Percentiles rank a stretch among this genome's conserved stretches.
These are phyloP conservation scores for Masticophis lateralis DNA, from an alignment of 2,797 vertebrate species.

Conservation along the genomic window DNA sequence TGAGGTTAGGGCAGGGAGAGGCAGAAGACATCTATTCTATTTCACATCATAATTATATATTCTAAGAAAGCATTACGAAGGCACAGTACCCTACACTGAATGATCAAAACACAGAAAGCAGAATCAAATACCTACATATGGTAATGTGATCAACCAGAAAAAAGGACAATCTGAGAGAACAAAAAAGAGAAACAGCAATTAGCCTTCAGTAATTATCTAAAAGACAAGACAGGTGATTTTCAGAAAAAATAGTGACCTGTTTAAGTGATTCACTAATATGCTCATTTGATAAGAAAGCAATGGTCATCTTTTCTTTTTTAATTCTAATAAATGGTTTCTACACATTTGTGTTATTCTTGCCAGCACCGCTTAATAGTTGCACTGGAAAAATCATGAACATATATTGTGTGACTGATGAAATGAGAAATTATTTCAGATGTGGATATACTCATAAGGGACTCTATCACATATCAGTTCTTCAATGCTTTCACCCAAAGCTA, in stretches of 20 bases:
- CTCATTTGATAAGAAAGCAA: background rate
- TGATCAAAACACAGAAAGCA: conserved; percentile 65
- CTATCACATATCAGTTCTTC: background rate
- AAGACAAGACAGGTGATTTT: background rate
- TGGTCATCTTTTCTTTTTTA: background rate
- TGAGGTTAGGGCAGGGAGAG: conserved; percentile 52
- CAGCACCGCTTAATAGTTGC: background rate
- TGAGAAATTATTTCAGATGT: background rate
- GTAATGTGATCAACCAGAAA: conserved; percentile 51
- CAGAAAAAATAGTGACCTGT: background rate
- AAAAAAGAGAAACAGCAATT: conserved; percentile 42
- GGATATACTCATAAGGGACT: background rate
- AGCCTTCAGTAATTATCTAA: conserved; percentile 48
- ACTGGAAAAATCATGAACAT: background rate
- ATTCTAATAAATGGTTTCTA: background rate
- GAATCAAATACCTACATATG: conserved; percentile 63
- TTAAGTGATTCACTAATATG: background rate
- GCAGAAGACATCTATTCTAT: conserved; percentile 52
- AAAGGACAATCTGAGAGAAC: conserved; percentile 17
- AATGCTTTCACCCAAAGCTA: background rate
- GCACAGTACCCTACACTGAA: conserved; percentile 62
- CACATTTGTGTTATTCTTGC: background rate
- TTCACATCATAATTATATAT: conserved; percentile 63
- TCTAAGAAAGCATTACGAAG: conserved; percentile 58
- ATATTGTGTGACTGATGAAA: background rate